Conservation (phyloP, 2,888 invertebrate genomes). For the Luffia ferchaultella region DNA sequence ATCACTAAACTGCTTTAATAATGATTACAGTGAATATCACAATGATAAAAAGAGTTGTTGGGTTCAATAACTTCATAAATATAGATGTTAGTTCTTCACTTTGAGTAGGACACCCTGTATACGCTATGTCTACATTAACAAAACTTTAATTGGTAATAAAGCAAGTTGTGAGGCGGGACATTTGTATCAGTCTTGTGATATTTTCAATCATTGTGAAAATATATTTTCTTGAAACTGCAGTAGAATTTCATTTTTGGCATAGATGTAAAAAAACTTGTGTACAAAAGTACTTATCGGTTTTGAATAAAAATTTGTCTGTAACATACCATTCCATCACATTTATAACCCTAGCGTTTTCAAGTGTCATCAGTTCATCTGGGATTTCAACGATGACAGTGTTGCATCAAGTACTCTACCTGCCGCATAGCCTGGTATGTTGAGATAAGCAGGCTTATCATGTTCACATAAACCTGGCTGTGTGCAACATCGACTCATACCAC, state of each 20-base stretch:
- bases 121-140: neutral
- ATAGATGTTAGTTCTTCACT: too few relatives aligned
- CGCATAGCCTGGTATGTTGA: constrained; percentile 60
- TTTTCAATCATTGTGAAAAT: constrained; percentile 53
- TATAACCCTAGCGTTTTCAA: constrained; percentile 6
- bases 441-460: constrained; percentile 60
- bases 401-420: constrained; percentile 53
- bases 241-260: constrained; percentile 54
- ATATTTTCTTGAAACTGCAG: constrained; percentile 7
- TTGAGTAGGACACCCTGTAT: neutral
- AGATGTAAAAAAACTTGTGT: constrained; percentile 44
- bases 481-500: constrained; percentile 41
- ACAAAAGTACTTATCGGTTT: constrained; percentile 1
- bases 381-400: constrained; percentile 54
- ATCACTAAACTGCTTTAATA: too few relatives aligned
- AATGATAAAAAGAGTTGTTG: too few relatives aligned
- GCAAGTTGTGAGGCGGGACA: constrained; percentile 67
- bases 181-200: constrained; percentile 67
- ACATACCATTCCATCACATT: neutral
- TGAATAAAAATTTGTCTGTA: neutral
- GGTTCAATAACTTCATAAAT: too few relatives aligned
- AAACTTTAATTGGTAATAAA: constrained; percentile 63
- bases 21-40: too few relatives aligned
- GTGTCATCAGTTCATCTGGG: constrained; percentile 53
- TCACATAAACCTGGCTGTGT: constrained; percentile 57